Conservation (phyloP, 64 coral and sea anemone genomes). For the Pachyseris speciosa region DNA sequence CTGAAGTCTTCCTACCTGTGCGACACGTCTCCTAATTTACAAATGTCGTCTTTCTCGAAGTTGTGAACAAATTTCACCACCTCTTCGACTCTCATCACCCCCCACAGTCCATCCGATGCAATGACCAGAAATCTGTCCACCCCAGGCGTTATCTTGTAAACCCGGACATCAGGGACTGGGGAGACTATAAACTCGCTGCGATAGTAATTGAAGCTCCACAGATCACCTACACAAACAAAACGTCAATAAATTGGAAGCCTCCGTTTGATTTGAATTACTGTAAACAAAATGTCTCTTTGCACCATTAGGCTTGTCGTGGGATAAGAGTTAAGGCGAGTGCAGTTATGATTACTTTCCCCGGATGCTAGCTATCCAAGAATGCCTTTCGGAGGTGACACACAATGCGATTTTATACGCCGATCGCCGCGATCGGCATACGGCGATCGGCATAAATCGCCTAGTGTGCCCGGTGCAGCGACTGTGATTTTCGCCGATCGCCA, state of each 20-base stretch:
- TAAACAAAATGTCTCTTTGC: no score
- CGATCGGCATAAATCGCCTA: no score
- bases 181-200: conserved; percentile 91
- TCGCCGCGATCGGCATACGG: no score
- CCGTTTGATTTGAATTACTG: no score
- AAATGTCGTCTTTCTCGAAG: conserved; percentile 72
- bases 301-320: no score
- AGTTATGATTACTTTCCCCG: no score
- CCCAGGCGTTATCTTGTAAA: conserved; percentile 71
- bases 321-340: no score
- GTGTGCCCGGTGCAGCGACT: no score
- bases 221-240: conserved; percentile 66
- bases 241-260: not conserved
- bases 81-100: conserved; percentile 84
- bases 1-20: conserved; percentile 69
- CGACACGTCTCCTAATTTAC: conserved; percentile 76
- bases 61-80: conserved; percentile 87
- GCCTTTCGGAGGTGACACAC: no score
- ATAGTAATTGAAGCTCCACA: conserved; percentile 97
- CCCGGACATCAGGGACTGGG: conserved; percentile 87
- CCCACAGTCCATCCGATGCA: conserved; percentile 95
- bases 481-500: no score
- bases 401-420: no score
- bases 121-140: conserved; percentile 86
- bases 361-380: no score